These are phyloP conservation scores for Haliaeetus leucogaster DNA, from an alignment of 2,113 vertebrate species.

Conservation along the genomic window DNA sequence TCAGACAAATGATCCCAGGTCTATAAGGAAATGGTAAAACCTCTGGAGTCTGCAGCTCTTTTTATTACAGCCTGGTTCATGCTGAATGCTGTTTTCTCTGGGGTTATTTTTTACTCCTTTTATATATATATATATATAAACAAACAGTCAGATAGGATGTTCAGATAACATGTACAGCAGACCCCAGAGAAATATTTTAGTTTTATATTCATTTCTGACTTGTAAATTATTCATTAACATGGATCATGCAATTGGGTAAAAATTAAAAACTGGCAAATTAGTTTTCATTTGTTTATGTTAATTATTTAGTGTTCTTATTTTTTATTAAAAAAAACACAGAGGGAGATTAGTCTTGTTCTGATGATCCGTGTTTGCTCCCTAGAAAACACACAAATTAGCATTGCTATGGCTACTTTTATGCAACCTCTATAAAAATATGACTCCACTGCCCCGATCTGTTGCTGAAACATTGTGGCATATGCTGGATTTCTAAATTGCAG, in stretches of 20 bases:
- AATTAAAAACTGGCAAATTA: constrained; percentile 72
- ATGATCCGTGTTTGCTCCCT: not conserved
- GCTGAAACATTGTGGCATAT: not conserved
- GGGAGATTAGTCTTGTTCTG: constrained; percentile 5
- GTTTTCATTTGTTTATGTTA: constrained; percentile 74
- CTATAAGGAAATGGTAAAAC: constrained; percentile 68
- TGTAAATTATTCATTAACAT: constrained; percentile 74
- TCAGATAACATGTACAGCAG: constrained; percentile 16
- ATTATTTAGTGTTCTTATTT: constrained; percentile 65
- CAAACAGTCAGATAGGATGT: constrained; percentile 41
- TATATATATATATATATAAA: not conserved
- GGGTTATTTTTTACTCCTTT: constrained; percentile 60
- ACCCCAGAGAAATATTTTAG: constrained; percentile 54
- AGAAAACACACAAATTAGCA: not conserved
- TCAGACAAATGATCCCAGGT: constrained; percentile 75
- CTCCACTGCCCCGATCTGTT: not conserved
- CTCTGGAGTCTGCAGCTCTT: constrained; percentile 69
- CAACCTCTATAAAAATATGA: not conserved
- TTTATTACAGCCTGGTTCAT: constrained; percentile 72
- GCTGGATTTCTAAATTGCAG: not conserved
- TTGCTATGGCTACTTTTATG: not conserved
- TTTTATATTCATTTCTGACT: constrained; percentile 59
- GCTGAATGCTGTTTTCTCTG: constrained; percentile 66
- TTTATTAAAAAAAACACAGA: constrained; percentile 36
- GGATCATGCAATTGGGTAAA: constrained; percentile 37